Percentiles rank a stretch among this genome's conserved stretches.
Conservation (phyloP, 2,888 invertebrate genomes). For the Aphidoletes aphidimyza region DNA sequence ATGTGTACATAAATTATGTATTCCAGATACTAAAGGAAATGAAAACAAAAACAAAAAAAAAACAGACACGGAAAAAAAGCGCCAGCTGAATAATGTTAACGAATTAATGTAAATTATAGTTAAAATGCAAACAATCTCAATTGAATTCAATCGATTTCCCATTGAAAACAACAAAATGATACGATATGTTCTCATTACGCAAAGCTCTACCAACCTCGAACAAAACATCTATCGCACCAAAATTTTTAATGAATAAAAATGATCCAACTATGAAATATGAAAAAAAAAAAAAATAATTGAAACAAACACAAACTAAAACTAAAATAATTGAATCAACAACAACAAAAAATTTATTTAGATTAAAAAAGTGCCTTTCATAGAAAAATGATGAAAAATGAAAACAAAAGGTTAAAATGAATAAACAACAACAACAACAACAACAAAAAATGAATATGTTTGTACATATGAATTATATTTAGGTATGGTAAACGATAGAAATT, state of each 20-base stretch:
- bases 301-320: background rate
- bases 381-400: background rate
- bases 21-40: background rate
- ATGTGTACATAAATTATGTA: conserved; percentile 13
- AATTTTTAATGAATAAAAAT: background rate
- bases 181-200: background rate
- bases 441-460: conserved; percentile 23
- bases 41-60: too few relatives aligned
- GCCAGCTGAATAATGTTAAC: background rate
- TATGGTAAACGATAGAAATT: background rate
- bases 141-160: background rate
- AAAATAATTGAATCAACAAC: background rate
- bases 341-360: conserved; percentile 2
- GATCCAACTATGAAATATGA: background rate
- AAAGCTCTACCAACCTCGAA: conserved; percentile 3
- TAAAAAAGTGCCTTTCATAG: conserved; percentile 37
- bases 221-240: background rate
- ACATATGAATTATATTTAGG: conserved; percentile 21
- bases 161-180: background rate
- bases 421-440: background rate
- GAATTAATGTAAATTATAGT: conserved; percentile 12
- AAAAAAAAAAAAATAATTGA: background rate
- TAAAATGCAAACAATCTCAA: conserved; percentile 16
- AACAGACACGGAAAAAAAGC: too few relatives aligned
- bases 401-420: conserved; percentile 8